Base-by-base conservation (phyloP, 2,113 vertebrate species). In the cat (Felis catus) region DNA sequence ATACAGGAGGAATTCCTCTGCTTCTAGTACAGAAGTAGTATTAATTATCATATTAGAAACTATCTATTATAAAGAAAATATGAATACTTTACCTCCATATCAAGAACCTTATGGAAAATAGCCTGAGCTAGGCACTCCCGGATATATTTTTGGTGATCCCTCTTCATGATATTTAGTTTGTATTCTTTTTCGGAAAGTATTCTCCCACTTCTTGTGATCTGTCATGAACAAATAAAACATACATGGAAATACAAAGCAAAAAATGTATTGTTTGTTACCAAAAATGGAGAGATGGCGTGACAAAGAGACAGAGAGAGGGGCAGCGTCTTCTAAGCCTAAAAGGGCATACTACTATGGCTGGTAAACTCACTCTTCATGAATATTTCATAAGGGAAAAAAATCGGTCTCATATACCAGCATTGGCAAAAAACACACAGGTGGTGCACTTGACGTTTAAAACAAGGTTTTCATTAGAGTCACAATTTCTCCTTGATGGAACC, bases 141-240 rank as follows among this genome's bases (percentile, higher is more conserved):
- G 3, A 99, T 86, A 0, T 99, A 98, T 89, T 98, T 99, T 92
- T 99, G 99, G 61, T 99, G 99, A n/a, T 99, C 98, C 94, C 85
- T 99, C 96, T 99, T 99, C 98, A 99, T 98, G 58, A 99, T 97
- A 93, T 99, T 99, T 76, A 99, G 98, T 6, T 97, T 98, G 92
- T 99, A 99, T 98, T 99, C 99, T 31, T 99, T 99, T 97, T 99
- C 99, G 1, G 99, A 98, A 88, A 99, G 99, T 86, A 99, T 99
- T 71, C 99, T 99, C 39, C 99, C 99, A 91, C 99, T 99, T 98
- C 99, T 99, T 87, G 99, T 99, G 97, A 99, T 99, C 99, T 99
- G 97, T 91, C 48, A 0, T 8, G 27, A 96, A 95, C 93, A 98
- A 96, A 98, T 0, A 94, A 0, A 97, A 91, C 1, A n/a, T 12